Base-by-base conservation (phyloP, 2,797 vertebrate genomes). In the Erethizon dorsatum region DNA sequence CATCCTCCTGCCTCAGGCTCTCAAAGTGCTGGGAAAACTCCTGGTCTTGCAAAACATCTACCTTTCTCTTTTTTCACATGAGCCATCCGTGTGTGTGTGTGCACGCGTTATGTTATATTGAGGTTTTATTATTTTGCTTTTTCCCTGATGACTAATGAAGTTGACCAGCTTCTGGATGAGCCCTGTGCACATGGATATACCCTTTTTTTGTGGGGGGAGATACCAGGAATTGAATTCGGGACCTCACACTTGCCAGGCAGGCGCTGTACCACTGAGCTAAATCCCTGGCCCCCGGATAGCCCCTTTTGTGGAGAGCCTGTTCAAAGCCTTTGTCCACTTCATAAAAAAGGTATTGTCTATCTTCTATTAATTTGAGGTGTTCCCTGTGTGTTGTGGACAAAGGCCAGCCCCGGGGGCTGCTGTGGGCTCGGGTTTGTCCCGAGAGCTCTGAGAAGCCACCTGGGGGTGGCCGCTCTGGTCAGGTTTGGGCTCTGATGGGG, bases 101-200 rank as follows among this genome's bases (percentile, higher is more conserved):
- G 37, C 37, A 41, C 37, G 6, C 20, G 24, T 57, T 52, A 47
- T 80, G 45, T n/a, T 6, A 15, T 13, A 33, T 0, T 71, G 78
- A 75, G 78, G 33, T 85, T 96, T 97, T 65, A 14, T 97, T 63
- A 26, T 69, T 85, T 84, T 67, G 26, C 69, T 57, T 93, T 93
- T 92, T 41, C 83, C 71, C 65, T 88, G 92, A 61, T 94, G 75
- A 91, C 71, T 94, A 89, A 94, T 5, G 79, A 83, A 37, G n/a
- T 18, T 71, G 52, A 95, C 63, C 6, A 57, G 56, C 73, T 88
- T 84, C 63, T n/a, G 5, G 28, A 8, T 6, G 24, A 65, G 47
- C 50, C 41, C 69, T n/a, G 65, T 71, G 73, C 67, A 52, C 92
- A 47, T 91, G 77, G 33, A 50, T 33, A 65, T 94, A 41, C 37